Percentiles rank a stretch among this genome's conserved stretches.
These are phyloP conservation scores for Diadumene lineata DNA, from an alignment of 92 coral and sea anemone genomes.

Conservation along the genomic window DNA sequence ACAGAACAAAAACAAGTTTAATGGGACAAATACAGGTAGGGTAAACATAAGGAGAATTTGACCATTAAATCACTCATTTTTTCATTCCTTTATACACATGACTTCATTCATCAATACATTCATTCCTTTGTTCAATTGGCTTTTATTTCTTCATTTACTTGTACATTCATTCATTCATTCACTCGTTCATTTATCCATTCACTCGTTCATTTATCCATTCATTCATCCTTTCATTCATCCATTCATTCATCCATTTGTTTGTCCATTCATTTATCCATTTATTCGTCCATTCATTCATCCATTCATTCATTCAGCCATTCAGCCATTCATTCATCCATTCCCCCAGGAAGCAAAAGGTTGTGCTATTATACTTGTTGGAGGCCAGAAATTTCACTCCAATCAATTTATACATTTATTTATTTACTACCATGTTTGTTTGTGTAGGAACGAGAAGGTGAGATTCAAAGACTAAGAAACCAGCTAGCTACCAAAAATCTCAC, in stretches of 20 bases:
- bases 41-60: too few species aligned
- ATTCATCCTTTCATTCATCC: not conserved
- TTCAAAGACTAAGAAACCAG: slow-evolving; percentile 90
- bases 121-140: too few species aligned
- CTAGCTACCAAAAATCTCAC: slow-evolving; percentile 88
- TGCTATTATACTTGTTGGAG: too few species aligned
- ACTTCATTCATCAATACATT: too few species aligned
- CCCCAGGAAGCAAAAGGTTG: not conserved
- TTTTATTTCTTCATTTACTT: too few species aligned
- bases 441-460: slow-evolving; percentile 88
- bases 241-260: not conserved
- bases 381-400: too few species aligned
- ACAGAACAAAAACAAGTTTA: slow-evolving; percentile 67
- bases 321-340: not conserved
- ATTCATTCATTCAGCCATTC: not conserved
- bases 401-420: not conserved
- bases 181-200: not conserved
- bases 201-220: not conserved
- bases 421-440: not conserved
- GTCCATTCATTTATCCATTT: not conserved
- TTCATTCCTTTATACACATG: not conserved
- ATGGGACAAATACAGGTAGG: slow-evolving; percentile 91
- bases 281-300: not conserved
- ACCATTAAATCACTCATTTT: too few species aligned
- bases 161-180: too few species aligned